These are phyloP conservation scores for Drosophila nr. fundita DNA, from an alignment of 2,888 invertebrate genomes.

Conservation along the genomic window DNA sequence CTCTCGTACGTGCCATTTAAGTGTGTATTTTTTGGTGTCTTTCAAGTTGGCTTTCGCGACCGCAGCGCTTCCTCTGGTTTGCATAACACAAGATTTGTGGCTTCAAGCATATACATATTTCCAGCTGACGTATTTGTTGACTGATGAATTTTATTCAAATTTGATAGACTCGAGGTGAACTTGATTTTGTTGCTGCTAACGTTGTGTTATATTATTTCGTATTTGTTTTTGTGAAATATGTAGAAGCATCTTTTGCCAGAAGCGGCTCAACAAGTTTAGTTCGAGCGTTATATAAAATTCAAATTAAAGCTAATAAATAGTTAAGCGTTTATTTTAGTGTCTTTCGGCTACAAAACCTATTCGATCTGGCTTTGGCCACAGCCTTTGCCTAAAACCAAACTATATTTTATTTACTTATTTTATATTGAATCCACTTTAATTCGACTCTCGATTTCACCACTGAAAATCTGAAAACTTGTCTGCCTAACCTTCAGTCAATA, in stretches of 20 bases:
- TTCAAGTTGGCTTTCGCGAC: constrained; percentile 40
- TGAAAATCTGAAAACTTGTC: constrained; percentile 64
- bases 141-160: constrained; percentile 79
- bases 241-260: constrained; percentile 76
- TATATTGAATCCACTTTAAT: constrained; percentile 60
- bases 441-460: constrained; percentile 29
- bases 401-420: constrained; percentile 58
- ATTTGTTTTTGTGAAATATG: constrained; percentile 49
- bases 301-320: constrained; percentile 81
- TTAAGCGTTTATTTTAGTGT: constrained; percentile 56
- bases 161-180: constrained; percentile 82
- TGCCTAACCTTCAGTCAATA: constrained; percentile 61
- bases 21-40: constrained; percentile 32
- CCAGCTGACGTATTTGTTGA: constrained; percentile 72
- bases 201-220: constrained; percentile 35
- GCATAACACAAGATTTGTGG: constrained; percentile 67
- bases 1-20: constrained; percentile 17
- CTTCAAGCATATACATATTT: constrained; percentile 42
- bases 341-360: constrained; percentile 31
- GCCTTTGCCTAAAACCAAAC: constrained; percentile 50
- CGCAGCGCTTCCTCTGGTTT: constrained; percentile 72
- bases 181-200: constrained; percentile 63
- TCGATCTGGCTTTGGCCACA: constrained; percentile 22
- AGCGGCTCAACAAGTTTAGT: constrained; percentile 68
- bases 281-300: constrained; percentile 72